Base-by-base conservation (phyloP, 2,113 vertebrate species). In the Istiophorus platypterus region DNA sequence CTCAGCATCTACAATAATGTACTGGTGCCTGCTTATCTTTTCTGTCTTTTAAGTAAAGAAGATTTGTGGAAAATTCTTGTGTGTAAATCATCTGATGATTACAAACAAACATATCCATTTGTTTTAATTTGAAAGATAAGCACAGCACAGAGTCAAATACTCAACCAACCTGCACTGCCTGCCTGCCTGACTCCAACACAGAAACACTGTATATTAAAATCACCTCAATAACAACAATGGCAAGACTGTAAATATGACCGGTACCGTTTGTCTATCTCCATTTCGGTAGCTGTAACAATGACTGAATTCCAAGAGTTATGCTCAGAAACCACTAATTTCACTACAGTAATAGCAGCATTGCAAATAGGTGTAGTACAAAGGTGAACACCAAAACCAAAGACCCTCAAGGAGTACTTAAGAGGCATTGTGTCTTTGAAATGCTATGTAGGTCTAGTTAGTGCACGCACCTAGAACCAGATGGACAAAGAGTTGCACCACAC, bases 391-490 rank as follows among this genome's bases (percentile, higher is more conserved):
- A 71, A 71, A 68, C 39, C 57, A 65, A 41, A 66, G 24, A 63
- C 22, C 0, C 29, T 34, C 45, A 65, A n/a, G 59, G 34, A 15
- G 58, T 10, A 52, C 42, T 76, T 76, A 9, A 69, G 11, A 22
- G 68, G 20, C 1, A 27, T 7, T 1, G 5, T 39, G 39, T 76
- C 37, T 62, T 56, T 62, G 47, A 72, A 52, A 41, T 34, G 26
- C 13, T 56, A 8, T 63, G 56, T 45, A 42, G 49, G 66, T 39
- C 57, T 79, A 34, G 57, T 68, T 82, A 49, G n/a, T 45, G 26
- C 39, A 37, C 39, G 67, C 76, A 80, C 68, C 71, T 58, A 80
- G 29, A 89, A 85, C 64, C 86, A 91, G 72, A 87, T 77, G 73
- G 74, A 88, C 72, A 79, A 79, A 78, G 31, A 73, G 41, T 73